Base-by-base conservation (phyloP, 2,888 invertebrate species). In the Archaeoteleia sp. region DNA sequence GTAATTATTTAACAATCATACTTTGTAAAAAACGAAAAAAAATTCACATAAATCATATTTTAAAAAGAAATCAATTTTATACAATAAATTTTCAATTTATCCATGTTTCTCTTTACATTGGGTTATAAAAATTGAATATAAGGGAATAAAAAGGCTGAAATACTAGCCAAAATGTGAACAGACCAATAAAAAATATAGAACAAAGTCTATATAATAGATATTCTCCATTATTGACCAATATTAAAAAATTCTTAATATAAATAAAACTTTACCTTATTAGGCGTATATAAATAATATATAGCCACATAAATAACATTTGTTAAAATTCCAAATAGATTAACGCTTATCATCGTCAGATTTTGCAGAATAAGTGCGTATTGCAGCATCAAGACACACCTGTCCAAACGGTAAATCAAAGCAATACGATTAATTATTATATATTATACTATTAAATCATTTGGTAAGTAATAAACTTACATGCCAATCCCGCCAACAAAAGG, bases 401-500 rank as follows among this genome's bases (percentile, higher is more conserved):
- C 87, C 84, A 70, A 55, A 70, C 23, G 7, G 3, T 23, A 5
- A 23, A 5, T 5, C 23, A 23, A 23, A 23, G 7, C 23, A n/a
- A n/a, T n/a, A n/a, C n/a, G n/a, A n/a, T n/a, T 6, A 23, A 23
- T 30, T n/a, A 10, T 10, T 32, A 6, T 10, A 13, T 30, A 30
- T 43, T 14, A 14, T 25, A n/a, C 14, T 14, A 15, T 9, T 14
- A 1, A 2, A 27, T 43, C 1, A 14, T 40, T 29, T 29, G 17
- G 1, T 13, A 46, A 45, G 32, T 17, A 54, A 10, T 27, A 42
- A 48, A 90, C 92, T 91, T 86, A 94, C 94, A 94, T 89, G 65
- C 91, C 89, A 72, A 91, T 82, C 86, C 94, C 94, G 29, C 93
- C 94, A 32, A 93, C 80, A 83, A 94, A 94, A 0, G 93, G 92